phyloP scores from a whole-genome alignment of 2,113 vertebrate genomes.

The Crotalus viridis region DNA sequence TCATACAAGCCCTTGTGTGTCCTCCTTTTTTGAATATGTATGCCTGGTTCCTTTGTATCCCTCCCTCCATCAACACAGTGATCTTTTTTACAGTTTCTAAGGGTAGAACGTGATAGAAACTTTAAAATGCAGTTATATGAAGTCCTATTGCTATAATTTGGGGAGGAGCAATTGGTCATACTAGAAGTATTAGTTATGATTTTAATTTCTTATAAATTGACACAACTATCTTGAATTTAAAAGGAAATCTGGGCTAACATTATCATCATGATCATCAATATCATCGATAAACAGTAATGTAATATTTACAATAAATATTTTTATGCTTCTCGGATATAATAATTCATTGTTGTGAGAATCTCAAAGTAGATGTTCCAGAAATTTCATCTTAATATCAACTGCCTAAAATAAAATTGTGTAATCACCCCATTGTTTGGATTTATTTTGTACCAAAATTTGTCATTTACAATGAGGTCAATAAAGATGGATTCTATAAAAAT shows the following conservation, averaged over 20 bases:
- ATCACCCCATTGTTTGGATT: constrained; percentile 46
- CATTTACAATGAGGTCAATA: constrained; percentile 51
- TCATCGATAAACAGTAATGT: background rate
- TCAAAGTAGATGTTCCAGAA: constrained; percentile 54
- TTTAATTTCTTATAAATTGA: background rate
- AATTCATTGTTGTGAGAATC: constrained; percentile 55
- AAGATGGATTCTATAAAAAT: constrained; percentile 62
- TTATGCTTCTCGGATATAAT: constrained; percentile 53
- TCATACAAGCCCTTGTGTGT: too few relatives aligned
- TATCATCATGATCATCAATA: background rate
- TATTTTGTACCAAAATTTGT: constrained; percentile 29
- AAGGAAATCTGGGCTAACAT: constrained; percentile 15
- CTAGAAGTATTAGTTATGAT: background rate
- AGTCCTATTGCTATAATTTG: background rate
- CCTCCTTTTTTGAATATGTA: too few relatives aligned
- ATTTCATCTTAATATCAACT: constrained; percentile 45
- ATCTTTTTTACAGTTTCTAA: too few relatives aligned
- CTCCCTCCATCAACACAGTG: too few relatives aligned
- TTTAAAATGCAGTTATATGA: background rate
- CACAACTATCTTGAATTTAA: background rate
- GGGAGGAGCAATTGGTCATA: background rate
- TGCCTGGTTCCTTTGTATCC: too few relatives aligned
- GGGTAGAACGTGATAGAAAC: too few relatives aligned
- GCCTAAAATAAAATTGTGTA: constrained; percentile 69
- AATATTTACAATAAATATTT: background rate